phyloP scores from a whole-genome alignment of 2,797 vertebrate species.

The Coilia nasus region DNA sequence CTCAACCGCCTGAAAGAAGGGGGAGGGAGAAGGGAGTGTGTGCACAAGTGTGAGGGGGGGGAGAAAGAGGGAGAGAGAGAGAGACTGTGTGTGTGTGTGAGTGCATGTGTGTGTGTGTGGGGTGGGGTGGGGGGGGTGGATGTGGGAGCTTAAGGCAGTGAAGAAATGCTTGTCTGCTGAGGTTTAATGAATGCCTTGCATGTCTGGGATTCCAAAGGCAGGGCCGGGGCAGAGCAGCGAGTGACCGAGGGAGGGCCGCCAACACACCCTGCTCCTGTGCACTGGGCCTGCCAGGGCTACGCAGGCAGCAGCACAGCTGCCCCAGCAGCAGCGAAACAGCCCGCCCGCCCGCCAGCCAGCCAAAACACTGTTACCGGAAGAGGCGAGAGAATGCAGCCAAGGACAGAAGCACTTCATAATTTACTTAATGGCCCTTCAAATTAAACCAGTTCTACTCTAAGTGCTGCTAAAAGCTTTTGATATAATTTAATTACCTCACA shows the following conservation, averaged over 20 bases:
- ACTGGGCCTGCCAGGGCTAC: too few species aligned
- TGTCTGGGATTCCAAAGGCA: constrained; percentile 78
- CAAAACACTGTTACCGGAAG: background rate
- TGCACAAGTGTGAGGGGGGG: background rate
- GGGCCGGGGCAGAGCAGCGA: constrained; percentile 59
- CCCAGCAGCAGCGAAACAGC: background rate
- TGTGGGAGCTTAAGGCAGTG: constrained; percentile 40
- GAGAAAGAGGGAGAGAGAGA: background rate
- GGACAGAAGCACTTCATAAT: background rate
- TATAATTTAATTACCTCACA: background rate
- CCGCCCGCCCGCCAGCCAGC: background rate
- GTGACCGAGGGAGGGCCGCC: background rate
- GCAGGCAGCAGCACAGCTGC: constrained; percentile 17
- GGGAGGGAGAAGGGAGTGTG: constrained; percentile 10
- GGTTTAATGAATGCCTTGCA: constrained; percentile 73
- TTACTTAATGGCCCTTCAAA: background rate
- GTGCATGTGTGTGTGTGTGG: background rate
- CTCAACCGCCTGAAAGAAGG: too few species aligned
- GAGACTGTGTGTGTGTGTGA: background rate
- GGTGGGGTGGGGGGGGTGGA: background rate
- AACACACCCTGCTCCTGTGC: background rate
- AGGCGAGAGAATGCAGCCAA: background rate
- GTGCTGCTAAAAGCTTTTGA: constrained; percentile 37
- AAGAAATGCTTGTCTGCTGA: constrained; percentile 67
- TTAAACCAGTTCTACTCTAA: background rate